A percentile compares a stretch with the other conserved stretches of the same genome.
Conservation (phyloP, 2,797 vertebrate genomes). For the Crenichthys baileyi region DNA sequence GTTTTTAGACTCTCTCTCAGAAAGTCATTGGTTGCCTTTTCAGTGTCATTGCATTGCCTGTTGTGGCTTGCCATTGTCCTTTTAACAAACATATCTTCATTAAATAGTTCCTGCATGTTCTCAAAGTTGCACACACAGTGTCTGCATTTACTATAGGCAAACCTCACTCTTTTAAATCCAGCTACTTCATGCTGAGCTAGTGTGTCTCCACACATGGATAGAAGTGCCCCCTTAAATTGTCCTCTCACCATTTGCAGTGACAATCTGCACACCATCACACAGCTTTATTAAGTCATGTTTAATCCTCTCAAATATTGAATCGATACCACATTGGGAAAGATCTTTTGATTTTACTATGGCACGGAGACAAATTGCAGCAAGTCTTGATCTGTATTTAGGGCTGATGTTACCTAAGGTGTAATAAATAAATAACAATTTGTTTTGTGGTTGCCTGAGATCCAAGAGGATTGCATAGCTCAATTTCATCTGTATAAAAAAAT, state of each 20-base stretch:
- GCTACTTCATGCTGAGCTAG: too few species aligned
- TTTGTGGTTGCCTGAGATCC: constrained; percentile 4
- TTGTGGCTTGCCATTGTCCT: constrained; percentile 6
- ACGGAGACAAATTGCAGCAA: constrained; percentile 49
- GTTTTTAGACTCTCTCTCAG: too few species aligned
- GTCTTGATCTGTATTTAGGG: constrained; percentile 52
- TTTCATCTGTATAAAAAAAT: constrained; percentile 43
- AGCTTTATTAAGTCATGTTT: constrained; percentile 21
- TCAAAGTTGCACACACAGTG: too few species aligned
- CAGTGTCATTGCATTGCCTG: constrained; percentile 1
- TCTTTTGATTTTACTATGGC: constrained; percentile 54
- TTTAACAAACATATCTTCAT: constrained; percentile 16
- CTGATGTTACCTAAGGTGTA: constrained; percentile 55
- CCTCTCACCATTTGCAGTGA: constrained; percentile 37
- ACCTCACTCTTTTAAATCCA: too few species aligned
- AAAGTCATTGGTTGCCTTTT: too few species aligned
- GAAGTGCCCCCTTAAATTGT: constrained; percentile 28
- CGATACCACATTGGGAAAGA: constrained; percentile 31
- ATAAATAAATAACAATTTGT: constrained; percentile 30
- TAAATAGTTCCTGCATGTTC: too few species aligned
- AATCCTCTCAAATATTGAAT: constrained; percentile 46
- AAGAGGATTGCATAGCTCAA: constrained; percentile 21
- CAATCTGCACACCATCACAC: constrained; percentile 23
- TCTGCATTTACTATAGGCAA: too few species aligned
- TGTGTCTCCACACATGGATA: too few species aligned